Percentiles rank a stretch among this genome's conserved stretches.
Evolutionary conservation across 2,113 vertebrate species (phyloP).

Genomic region (Copsychus sechellarum): DNA sequence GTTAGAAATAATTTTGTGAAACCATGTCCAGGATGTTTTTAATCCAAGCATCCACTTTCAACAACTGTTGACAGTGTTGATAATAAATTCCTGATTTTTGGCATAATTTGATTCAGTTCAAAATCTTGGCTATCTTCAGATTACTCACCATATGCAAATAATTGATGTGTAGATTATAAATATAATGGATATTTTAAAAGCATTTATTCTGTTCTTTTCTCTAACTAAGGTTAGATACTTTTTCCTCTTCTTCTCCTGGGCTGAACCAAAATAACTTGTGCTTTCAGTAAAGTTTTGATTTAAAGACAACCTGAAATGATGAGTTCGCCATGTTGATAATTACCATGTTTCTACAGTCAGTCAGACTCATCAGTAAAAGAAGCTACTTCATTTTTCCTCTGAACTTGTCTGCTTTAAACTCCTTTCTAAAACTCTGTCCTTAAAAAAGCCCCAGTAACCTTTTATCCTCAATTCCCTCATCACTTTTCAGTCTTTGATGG

Average conservation of each 20-base stretch:
- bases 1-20: background rate
- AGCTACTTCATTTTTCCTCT: background rate
- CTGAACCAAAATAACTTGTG: background rate
- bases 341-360: background rate
- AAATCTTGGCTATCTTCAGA: background rate
- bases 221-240: background rate
- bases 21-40: background rate
- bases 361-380: background rate
- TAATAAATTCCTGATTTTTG: background rate
- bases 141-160: background rate
- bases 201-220: background rate
- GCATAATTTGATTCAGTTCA: background rate
- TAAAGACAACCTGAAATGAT: background rate
- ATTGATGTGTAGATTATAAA: background rate
- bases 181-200: background rate
- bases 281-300: background rate
- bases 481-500: background rate
- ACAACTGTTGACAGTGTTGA: background rate
- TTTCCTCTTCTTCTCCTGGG: background rate
- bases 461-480: background rate
- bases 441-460: background rate
- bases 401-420: background rate
- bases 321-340: background rate
- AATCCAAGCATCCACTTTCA: background rate
- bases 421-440: background rate